phyloP scores from a whole-genome alignment of 2,113 vertebrate genomes.

The Tetrao urogallus region DNA sequence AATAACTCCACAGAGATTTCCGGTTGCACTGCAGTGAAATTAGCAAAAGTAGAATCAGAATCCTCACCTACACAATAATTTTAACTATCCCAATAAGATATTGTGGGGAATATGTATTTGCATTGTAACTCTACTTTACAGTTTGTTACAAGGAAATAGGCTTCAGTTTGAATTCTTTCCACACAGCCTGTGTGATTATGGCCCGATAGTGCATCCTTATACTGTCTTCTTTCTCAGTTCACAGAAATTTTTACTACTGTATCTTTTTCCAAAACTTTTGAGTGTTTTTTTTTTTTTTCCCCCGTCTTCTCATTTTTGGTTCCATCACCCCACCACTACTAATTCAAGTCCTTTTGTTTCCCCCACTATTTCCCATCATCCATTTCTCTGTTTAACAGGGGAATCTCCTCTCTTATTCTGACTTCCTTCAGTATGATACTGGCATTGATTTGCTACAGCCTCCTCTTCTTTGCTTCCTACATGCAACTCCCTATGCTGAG shows the following conservation, averaged over 20 bases:
- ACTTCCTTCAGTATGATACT: constrained; percentile 1
- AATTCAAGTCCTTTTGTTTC: not conserved
- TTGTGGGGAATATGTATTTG: rapidly evolving
- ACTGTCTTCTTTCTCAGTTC: not conserved
- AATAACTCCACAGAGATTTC: not conserved
- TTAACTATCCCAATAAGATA: not conserved
- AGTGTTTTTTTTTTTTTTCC: not conserved
- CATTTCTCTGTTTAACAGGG: constrained; percentile 5
- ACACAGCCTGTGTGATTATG: not conserved
- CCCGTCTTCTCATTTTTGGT: not conserved
- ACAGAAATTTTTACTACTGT: not conserved
- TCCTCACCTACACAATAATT: rapidly evolving
- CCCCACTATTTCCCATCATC: not conserved
- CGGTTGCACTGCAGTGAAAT: not conserved
- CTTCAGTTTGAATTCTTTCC: not conserved
- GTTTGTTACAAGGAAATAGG: constrained; percentile 11
- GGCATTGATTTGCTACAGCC: constrained; percentile 28
- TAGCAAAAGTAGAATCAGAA: not conserved
- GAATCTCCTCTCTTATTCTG: constrained; percentile 20
- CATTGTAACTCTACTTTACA: not conserved
- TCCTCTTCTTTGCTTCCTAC: not conserved
- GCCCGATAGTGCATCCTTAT: not conserved
- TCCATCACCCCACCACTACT: not conserved
- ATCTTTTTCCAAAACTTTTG: not conserved
- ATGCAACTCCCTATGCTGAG: constrained; percentile 19